Evolutionary conservation across 2,113 vertebrate genomes (phyloP).

Genomic region (Vulpes ferrilata): DNA sequence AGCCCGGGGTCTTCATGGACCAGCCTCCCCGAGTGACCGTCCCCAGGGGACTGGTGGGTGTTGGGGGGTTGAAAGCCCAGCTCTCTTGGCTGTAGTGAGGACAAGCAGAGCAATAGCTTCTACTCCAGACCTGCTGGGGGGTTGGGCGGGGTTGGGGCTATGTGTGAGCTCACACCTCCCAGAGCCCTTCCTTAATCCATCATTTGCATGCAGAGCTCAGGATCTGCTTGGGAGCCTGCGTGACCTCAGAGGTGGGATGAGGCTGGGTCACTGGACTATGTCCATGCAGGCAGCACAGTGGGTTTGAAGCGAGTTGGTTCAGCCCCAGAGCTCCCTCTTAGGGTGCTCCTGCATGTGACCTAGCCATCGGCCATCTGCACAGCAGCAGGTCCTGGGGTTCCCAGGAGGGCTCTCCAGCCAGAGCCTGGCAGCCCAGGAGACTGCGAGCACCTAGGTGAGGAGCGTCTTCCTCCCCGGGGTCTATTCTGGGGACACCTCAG

Average conservation of each 20-base stretch:
- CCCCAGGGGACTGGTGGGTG: background rate
- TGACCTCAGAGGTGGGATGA: background rate
- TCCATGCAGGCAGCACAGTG: background rate
- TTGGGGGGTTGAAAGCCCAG: background rate
- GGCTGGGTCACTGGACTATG: no score
- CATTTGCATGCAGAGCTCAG: background rate
- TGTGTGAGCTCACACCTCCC: background rate
- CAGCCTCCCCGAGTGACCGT: background rate
- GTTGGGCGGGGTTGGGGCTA: background rate
- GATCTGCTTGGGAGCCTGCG: background rate
- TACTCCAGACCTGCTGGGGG: background rate
- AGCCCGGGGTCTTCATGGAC: background rate
- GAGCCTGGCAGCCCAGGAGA: background rate
- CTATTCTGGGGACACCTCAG: background rate
- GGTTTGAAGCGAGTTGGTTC: no score
- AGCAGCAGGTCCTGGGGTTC: background rate
- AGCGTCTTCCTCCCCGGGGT: background rate
- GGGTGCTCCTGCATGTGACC: background rate
- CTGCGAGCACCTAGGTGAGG: no score
- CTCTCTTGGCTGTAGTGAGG: background rate
- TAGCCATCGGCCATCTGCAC: accelerated
- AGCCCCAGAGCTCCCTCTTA: background rate
- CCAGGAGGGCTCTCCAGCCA: no score
- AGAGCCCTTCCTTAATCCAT: background rate
- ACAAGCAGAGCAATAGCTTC: background rate